Evolutionary conservation across 2,888 invertebrate species (phyloP).

Genomic region (Galeruca laticollis): DNA sequence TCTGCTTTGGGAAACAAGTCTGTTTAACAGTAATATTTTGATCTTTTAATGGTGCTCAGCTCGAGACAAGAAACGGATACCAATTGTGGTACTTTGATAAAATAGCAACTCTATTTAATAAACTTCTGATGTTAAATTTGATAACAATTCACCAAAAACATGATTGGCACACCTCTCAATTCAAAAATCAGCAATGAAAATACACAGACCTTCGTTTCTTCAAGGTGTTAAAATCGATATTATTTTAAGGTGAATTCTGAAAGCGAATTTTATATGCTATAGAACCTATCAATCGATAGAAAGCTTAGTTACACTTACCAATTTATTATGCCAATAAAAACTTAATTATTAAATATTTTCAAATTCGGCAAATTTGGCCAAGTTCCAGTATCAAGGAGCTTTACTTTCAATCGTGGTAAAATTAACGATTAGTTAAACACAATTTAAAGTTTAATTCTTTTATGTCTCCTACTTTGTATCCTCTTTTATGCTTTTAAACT

Average conservation of each 20-base stretch:
- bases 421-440: not conserved
- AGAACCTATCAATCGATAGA: not conserved
- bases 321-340: not conserved
- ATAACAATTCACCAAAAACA: too few relatives aligned
- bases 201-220: not conserved
- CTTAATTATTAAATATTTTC: not conserved
- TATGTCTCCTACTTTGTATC: not conserved
- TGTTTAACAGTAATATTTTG: not conserved
- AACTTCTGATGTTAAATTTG: too few relatives aligned
- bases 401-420: not conserved
- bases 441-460: conserved; percentile 30
- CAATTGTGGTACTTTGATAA: too few relatives aligned
- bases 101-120: too few relatives aligned
- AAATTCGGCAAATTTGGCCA: not conserved
- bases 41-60: too few relatives aligned
- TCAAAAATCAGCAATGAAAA: not conserved
- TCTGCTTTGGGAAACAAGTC: too few relatives aligned
- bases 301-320: not conserved
- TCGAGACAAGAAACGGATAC: too few relatives aligned
- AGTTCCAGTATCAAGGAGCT: not conserved
- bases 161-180: not conserved
- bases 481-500: not conserved
- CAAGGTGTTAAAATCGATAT: not conserved
- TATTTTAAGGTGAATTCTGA: not conserved
- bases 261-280: not conserved